Percentiles rank a stretch among this genome's conserved stretches.
Evolutionary conservation across 2,113 vertebrate species (phyloP).

Genomic region (Rhadina sibilatrix): DNA sequence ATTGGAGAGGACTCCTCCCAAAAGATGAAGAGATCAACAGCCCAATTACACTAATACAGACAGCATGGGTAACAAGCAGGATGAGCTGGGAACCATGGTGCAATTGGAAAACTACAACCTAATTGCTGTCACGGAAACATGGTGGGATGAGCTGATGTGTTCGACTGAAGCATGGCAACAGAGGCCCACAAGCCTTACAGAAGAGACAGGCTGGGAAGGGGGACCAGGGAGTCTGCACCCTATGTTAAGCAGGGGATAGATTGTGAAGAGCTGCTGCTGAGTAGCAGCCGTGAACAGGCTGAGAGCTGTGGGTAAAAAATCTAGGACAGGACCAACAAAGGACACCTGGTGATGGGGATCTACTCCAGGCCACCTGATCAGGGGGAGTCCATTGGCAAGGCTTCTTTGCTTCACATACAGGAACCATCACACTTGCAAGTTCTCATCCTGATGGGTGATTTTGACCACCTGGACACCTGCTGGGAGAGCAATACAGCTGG

Average conservation of each 20-base stretch:
- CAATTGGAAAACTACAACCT: neutral
- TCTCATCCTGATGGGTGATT: neutral
- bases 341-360: neutral
- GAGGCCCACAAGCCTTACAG: neutral
- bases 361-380: neutral
- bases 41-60: rapidly evolving
- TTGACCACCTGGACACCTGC: neutral
- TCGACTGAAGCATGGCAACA: neutral
- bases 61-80: neutral
- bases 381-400: neutral
- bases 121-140: neutral
- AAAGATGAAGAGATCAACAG: neutral
- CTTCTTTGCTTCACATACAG: neutral
- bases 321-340: neutral
- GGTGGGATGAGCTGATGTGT: neutral
- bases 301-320: neutral
- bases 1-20: neutral
- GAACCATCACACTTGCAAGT: neutral
- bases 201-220: neutral
- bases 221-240: neutral
- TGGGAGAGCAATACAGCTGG: neutral
- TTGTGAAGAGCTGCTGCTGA: neutral
- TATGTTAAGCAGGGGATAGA: neutral
- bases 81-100: neutral
- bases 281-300: neutral